Evolutionary conservation across 2,113 vertebrate species (phyloP).

Genomic region (Glareola pratincola): DNA sequence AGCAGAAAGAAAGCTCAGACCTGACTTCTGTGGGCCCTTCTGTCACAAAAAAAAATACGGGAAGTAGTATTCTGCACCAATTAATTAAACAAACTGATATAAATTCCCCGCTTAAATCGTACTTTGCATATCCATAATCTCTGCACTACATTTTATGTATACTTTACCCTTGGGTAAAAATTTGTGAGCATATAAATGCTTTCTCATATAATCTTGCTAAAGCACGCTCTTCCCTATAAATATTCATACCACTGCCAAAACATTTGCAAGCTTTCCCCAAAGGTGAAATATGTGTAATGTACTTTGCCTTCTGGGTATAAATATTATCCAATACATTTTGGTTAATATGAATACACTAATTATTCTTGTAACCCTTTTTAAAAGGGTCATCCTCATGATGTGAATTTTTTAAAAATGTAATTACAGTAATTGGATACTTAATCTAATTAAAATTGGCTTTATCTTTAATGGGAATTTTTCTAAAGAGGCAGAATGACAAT

Average conservation of each 20-base stretch:
- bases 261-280: slow-evolving; percentile 81
- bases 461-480: slow-evolving; percentile 85
- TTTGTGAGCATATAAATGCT: slow-evolving; percentile 79
- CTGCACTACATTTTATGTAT: slow-evolving; percentile 75
- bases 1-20: background rate
- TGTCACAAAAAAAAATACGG: background rate
- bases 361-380: slow-evolving; percentile 83
- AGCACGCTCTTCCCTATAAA: slow-evolving; percentile 79
- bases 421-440: slow-evolving; percentile 88
- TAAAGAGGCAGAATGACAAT: slow-evolving; percentile 82
- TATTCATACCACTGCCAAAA: slow-evolving; percentile 83
- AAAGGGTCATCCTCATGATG: slow-evolving; percentile 84
- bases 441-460: slow-evolving; percentile 87
- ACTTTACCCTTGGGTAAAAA: slow-evolving; percentile 82
- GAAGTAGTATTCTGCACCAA: slow-evolving; percentile 65
- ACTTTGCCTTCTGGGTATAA: slow-evolving; percentile 84
- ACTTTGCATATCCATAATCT: slow-evolving; percentile 82
- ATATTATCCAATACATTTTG: slow-evolving; percentile 85
- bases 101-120: slow-evolving; percentile 68
- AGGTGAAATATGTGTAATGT: slow-evolving; percentile 83
- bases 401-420: slow-evolving; percentile 82
- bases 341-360: slow-evolving; percentile 86
- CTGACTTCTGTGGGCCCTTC: slow-evolving; percentile 22
- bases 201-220: slow-evolving; percentile 82
- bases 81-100: slow-evolving; percentile 81